Evolutionary conservation across 2,797 vertebrate genomes (phyloP).

Genomic region (Sebastes ruberrimus): DNA sequence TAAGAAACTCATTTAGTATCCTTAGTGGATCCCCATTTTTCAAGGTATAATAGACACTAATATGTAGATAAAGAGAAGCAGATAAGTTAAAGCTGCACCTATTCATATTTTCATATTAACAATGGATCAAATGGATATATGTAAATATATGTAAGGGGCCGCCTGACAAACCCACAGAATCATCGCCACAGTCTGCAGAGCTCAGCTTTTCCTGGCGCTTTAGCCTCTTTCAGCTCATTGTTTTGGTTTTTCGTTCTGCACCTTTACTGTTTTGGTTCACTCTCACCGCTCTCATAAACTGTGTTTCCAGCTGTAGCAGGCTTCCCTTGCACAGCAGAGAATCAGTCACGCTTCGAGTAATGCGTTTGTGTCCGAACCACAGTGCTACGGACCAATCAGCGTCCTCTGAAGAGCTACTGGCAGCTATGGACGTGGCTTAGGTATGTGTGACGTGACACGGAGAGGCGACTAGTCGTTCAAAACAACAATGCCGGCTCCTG

Average conservation of each 20-base stretch:
- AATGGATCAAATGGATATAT: background rate
- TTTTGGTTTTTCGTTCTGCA: background rate
- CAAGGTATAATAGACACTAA: no score
- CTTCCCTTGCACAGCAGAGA: background rate
- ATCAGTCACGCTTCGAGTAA: no score
- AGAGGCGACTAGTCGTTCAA: no score
- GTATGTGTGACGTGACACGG: background rate
- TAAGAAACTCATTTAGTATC: background rate
- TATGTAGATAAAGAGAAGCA: background rate
- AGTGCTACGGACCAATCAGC: background rate
- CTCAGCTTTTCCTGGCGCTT: accelerated
- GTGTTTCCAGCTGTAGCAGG: background rate
- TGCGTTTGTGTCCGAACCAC: no score
- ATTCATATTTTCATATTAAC: background rate
- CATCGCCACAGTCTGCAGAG: background rate
- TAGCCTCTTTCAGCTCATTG: background rate
- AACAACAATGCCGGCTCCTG: background rate
- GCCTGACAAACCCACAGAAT: no score
- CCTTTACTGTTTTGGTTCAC: background rate
- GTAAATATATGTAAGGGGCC: no score
- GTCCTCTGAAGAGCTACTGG: background rate
- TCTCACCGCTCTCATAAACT: background rate
- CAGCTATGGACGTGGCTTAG: background rate
- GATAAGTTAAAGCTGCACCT: background rate
- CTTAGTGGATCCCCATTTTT: background rate